A percentile compares a stretch with the other conserved stretches of the same genome.
phyloP scores from a whole-genome alignment of 2,797 vertebrate species.

The Artibeus jamaicensis region DNA sequence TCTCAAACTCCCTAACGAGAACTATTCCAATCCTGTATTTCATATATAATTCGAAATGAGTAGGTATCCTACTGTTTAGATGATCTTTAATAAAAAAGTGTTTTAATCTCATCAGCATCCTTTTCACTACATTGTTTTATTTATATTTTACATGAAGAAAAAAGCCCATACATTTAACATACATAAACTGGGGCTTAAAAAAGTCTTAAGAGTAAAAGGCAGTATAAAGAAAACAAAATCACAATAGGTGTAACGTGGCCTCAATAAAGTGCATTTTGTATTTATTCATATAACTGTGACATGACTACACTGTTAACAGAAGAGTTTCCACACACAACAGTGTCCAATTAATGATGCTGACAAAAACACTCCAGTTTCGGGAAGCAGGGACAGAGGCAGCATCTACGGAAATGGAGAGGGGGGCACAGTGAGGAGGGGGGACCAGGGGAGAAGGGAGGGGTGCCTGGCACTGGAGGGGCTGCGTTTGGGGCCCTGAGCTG shows the following conservation, averaged over 20 bases:
- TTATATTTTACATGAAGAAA: constrained; percentile 39
- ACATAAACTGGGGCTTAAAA: constrained; percentile 29
- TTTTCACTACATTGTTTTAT: constrained; percentile 1
- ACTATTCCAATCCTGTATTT: constrained; percentile 37
- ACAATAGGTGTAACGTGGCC: neutral
- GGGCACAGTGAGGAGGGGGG: neutral
- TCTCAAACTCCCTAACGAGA: neutral
- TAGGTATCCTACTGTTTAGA: constrained; percentile 31
- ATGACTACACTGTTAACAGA: neutral
- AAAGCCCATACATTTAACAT: neutral
- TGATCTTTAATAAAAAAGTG: constrained; percentile 11
- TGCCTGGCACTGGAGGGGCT: neutral
- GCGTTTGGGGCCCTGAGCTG: neutral
- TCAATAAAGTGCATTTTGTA: constrained; percentile 31
- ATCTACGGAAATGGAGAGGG: neutral
- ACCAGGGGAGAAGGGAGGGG: rapidly evolving
- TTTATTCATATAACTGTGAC: neutral
- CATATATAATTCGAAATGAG: constrained; percentile 41
- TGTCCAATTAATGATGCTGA: neutral
- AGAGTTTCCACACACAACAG: neutral
- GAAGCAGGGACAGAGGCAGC: neutral
- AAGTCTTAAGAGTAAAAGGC: neutral
- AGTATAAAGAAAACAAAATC: constrained; percentile 36
- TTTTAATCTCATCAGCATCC: constrained; percentile 4
- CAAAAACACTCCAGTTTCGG: constrained; percentile 8